These are phyloP conservation scores for Melinaea marsaeus DNA, from an alignment of 2,888 invertebrate genomes.

Conservation along the genomic window DNA sequence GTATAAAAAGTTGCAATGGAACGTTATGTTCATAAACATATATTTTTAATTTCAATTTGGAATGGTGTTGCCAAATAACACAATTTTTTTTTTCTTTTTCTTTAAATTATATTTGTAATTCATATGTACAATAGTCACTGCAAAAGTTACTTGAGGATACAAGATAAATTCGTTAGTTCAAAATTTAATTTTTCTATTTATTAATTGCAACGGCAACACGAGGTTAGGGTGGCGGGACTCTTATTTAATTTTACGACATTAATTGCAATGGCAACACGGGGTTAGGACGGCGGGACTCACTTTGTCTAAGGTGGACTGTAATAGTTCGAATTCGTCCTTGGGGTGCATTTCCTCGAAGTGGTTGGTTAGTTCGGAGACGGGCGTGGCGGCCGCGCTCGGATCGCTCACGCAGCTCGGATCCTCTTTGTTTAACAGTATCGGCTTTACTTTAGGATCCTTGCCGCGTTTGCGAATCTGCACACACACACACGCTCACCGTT, in stretches of 20 bases:
- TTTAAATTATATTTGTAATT: too few relatives aligned
- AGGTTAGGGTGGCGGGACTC: too few relatives aligned
- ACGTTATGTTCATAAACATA: slow-evolving; percentile 12
- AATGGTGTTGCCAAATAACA: slow-evolving; percentile 12
- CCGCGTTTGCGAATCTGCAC: slow-evolving; percentile 81
- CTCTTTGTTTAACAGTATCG: slow-evolving; percentile 86
- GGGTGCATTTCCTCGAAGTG: slow-evolving; percentile 88
- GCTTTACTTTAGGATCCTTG: slow-evolving; percentile 84
- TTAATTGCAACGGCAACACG: too few relatives aligned
- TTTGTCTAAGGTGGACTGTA: slow-evolving; percentile 70
- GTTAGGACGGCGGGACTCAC: slow-evolving; percentile 52
- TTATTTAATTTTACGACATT: too few relatives aligned
- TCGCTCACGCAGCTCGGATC: slow-evolving; percentile 79
- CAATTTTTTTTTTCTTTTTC: too few relatives aligned
- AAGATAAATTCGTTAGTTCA: too few relatives aligned
- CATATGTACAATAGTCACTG: too few relatives aligned
- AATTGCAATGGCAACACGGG: slow-evolving; percentile 7
- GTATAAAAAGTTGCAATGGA: slow-evolving; percentile 10
- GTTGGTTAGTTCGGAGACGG: slow-evolving; percentile 71
- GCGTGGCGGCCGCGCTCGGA: slow-evolving; percentile 65
- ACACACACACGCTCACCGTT: slow-evolving; percentile 32
- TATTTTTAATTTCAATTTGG: neutral
- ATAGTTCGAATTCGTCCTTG: slow-evolving; percentile 84
- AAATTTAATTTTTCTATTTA: too few relatives aligned
- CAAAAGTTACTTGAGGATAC: too few relatives aligned